Evolutionary conservation across 2,888 invertebrate genomes (phyloP), one percentile per base, ranked within the genome.

Genomic region (Antitype chi): DNA sequence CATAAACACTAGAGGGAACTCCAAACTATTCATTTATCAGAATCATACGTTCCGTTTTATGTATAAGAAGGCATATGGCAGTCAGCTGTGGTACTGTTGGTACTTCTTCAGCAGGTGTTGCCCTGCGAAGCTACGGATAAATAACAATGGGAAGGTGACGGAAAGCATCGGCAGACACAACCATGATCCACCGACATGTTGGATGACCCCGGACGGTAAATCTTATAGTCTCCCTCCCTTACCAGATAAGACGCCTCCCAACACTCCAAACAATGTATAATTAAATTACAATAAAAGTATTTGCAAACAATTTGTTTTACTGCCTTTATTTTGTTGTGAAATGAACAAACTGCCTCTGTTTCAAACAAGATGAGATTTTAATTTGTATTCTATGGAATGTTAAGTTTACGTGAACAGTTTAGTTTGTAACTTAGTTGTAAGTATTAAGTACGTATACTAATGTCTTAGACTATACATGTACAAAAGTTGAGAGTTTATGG

Each of bases 31-130:
- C 82, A 96, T 96, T 85, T 96, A 96, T 81, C 96, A 96, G 89
- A 96, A 96, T 86, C 96, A 96, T 85, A 96, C 96, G 86, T 96
- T 96, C 91, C 93, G 96, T 83, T 96, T 96, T 79, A 96, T 96
- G 96, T 96, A 96, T 85, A 96, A 96, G 86, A 96, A 96, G 81
- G 96, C 96, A 13, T 96, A 96, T 88, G 96, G 96, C n/a, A 96
- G 96, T 87, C 96, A 96, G 76, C 89, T 96, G 5, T 96, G 96
- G 96, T 96, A 96, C 78, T 96, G 96, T 84, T 96, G 96, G 96
- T 96, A 95, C 82, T 96, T 96, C 94, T 96, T 96, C 91, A 96
- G 96, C 69, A 89, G 96, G 76, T 96, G 96, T 84, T 96, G 96
- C 86, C 96, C 96, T 17, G 96, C 96, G 0, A 96, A 96, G 82